Base-by-base conservation (phyloP, 2,888 invertebrate genomes). In the Suillia variegata region DNA sequence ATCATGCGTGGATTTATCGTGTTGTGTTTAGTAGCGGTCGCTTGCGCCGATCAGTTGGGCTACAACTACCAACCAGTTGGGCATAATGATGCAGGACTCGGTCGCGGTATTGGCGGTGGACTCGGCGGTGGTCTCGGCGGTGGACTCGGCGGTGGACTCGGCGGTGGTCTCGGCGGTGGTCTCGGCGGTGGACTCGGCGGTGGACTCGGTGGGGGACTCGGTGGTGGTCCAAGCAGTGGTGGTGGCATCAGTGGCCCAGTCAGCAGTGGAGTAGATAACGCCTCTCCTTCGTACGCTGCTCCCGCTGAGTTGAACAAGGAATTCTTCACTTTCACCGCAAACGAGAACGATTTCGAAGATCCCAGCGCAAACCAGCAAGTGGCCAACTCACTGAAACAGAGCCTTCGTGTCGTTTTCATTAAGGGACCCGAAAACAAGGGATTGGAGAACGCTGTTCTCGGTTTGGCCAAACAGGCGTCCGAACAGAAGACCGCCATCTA, bases 391-490 rank as follows among this genome's bases (percentile, higher is more conserved):
- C 12, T 77, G 59, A 80, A 78, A 64, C 74, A 75, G 63, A 76
- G 69, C 57, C 73, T 80, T 22, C 80, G 80, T 21, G 78, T 80
- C 20, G 62, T 80, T 52, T 79, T 80, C 70, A 80, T 80, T 62
- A 80, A 78, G 68, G 75, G 78, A 56, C 80, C 80, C 64, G 78
- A 78, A 66, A 76, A 76, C 64, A 75, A 68, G 59, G 78, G 74
- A 5, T 24, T 77, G 54, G 74, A 75, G 61, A 71, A 76, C 59
- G 76, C 77, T 60, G 77, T 73, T 38, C 63, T 78, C 45, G 67
- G 73, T 59, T 56, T 76, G 55, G 75, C 73, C 47, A 75, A 71
- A 55, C 73, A 74, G 63, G 71, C 74, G 63, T 70, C 69, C 59
- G 74, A 79, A 62, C 77, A 79, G 31, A 75, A 74, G 65, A 79